These are phyloP conservation scores for Channallabes apus DNA, from an alignment of 2,797 vertebrate species.

Conservation along the genomic window DNA sequence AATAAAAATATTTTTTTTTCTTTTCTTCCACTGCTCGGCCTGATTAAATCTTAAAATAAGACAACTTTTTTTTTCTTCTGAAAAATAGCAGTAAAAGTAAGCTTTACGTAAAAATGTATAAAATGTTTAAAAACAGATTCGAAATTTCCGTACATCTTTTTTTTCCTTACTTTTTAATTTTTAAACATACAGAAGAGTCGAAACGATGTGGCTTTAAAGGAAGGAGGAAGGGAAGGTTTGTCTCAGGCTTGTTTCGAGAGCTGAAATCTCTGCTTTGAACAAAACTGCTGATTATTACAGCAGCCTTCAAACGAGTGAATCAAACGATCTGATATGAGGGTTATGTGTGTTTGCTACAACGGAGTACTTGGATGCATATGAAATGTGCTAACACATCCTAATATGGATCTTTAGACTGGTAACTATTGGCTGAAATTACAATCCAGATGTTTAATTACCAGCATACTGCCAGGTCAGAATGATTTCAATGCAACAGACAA, in stretches of 20 bases:
- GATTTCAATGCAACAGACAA: slow-evolving; percentile 13
- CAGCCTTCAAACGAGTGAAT: background rate
- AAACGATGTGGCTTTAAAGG: slow-evolving; percentile 60
- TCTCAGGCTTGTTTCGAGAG: slow-evolving; percentile 67
- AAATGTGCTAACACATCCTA: slow-evolving; percentile 13
- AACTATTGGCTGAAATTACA: background rate
- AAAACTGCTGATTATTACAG: background rate
- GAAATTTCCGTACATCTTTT: slow-evolving; percentile 72
- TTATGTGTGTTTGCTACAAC: slow-evolving; percentile 21
- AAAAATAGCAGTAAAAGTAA: slow-evolving; percentile 94
- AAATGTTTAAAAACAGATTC: slow-evolving; percentile 86
- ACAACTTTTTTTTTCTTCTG: slow-evolving; percentile 79
- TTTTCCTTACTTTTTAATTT: slow-evolving; percentile 71
- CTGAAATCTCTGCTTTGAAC: background rate
- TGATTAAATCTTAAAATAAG: slow-evolving; percentile 47
- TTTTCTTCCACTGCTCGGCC: slow-evolving; percentile 68
- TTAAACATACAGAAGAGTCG: slow-evolving; percentile 64
- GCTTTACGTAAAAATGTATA: slow-evolving; percentile 93
- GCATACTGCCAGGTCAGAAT: background rate
- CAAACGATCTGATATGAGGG: background rate
- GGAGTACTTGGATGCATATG: background rate
- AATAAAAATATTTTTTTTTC: slow-evolving; percentile 76
- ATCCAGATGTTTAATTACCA: background rate
- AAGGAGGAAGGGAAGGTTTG: slow-evolving; percentile 71
- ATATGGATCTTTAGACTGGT: slow-evolving; percentile 14